Evolutionary conservation across 2,888 invertebrate species (phyloP), one percentile per base, ranked within the genome.

Genomic region (Cepaea hortensis): DNA sequence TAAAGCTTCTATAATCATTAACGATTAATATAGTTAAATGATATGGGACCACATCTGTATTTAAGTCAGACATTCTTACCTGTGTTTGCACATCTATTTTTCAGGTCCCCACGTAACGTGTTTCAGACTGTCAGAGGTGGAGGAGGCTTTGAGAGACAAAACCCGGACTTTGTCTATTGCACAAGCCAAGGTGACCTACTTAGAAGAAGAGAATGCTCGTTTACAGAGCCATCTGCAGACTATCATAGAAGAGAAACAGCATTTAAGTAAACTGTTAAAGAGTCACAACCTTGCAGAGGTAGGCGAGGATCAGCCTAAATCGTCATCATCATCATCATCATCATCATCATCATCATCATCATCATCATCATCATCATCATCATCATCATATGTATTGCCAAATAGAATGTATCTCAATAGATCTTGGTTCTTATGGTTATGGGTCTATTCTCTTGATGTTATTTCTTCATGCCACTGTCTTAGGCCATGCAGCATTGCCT

Each of bases 181-280:
- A n/a, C 92, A 93, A 87, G 92, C 93, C 35, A 91, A 92, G 35
- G 89, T 90, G 65, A 91, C 91, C 85, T 93, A 91, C 88, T 89
- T 93, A 85, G 94, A 94, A 85, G 93, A 93, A 65, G 94, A 94
- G 90, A 94, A 93, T 89, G 87, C 90, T n/a, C 90, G 91, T 18
- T 89, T 93, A 50, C 93, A 93, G 90, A 91, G 92, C 75, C 90
- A 91, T 11, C 89, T 93, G 46, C 92, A 93, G 87, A 90, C 91
- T 68, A 88, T 92, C 20, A 90, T 88, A n/a, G 91, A 91, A 72
- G 93, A 93, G 90, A 93, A 93, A 90, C 91, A 91, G 86, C 90
- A 90, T 80, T 87, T 93, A 84, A 93, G 93, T 90, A 92, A 91
- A 83, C 84, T 92, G 23, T 85, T 93, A 15, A 92, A 92, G 88